These are phyloP conservation scores for Silvanus unidentatus DNA, from an alignment of 2,888 invertebrate species.

Conservation along the genomic window DNA sequence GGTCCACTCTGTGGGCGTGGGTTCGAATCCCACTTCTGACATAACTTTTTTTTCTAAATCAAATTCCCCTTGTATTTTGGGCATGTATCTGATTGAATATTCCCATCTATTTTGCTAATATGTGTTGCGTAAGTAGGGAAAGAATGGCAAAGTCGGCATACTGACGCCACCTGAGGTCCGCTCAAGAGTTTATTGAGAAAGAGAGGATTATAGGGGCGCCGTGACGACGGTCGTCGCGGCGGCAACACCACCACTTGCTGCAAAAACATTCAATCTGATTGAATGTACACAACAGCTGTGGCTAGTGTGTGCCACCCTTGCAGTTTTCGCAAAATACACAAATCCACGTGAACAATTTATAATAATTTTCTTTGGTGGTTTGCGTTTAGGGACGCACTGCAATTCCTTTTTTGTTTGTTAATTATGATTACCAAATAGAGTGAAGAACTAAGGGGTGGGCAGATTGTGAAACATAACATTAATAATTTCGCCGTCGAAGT, in stretches of 20 bases:
- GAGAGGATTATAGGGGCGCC: slow-evolving; percentile 14
- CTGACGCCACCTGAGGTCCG: slow-evolving; percentile 20
- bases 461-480: too few relatives aligned
- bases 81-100: too few relatives aligned
- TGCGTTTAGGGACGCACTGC: too few relatives aligned
- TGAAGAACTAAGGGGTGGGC: too few relatives aligned
- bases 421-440: too few relatives aligned
- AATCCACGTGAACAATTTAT: too few relatives aligned
- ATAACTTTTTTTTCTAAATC: slow-evolving; percentile 21
- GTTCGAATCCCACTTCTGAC: slow-evolving; percentile 46
- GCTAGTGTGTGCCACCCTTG: slow-evolving; percentile 7
- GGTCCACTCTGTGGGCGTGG: slow-evolving; percentile 48
- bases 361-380: too few relatives aligned
- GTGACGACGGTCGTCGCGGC: slow-evolving; percentile 15
- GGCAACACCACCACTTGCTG: slow-evolving; percentile 12
- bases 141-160: not conserved
- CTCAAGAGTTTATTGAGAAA: slow-evolving; percentile 11
- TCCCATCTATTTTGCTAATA: too few relatives aligned
- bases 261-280: slow-evolving; percentile 22
- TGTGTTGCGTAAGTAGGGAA: too few relatives aligned
- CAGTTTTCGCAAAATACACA: not conserved
- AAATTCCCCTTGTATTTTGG: too few relatives aligned
- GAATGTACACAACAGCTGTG: slow-evolving; percentile 29
- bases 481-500: too few relatives aligned
- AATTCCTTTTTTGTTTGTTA: too few relatives aligned